phyloP scores from a whole-genome alignment of 2,888 invertebrate genomes.

The Timema podura region DNA sequence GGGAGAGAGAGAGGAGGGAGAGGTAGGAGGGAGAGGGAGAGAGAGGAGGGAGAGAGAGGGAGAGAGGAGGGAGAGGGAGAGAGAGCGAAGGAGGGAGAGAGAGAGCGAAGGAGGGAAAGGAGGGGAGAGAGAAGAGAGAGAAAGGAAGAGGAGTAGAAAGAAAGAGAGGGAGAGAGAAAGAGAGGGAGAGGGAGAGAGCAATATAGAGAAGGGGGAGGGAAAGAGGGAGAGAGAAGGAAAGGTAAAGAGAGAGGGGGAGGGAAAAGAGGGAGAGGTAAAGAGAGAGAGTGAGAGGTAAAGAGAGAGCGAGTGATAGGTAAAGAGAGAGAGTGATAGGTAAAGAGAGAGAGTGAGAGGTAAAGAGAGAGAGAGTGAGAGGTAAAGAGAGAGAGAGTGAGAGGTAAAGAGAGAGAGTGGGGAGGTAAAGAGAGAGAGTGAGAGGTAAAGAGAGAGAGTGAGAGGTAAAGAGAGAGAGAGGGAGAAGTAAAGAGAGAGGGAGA shows the following conservation, averaged over 20 bases:
- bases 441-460: not conserved
- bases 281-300: not conserved
- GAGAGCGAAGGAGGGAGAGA: constrained; percentile 19
- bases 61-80: constrained; percentile 19
- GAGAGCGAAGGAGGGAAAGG: constrained; percentile 10
- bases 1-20: not conserved
- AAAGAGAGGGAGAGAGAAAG: not conserved
- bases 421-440: not conserved
- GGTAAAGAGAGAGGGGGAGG: not conserved
- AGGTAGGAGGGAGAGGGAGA: constrained; percentile 18
- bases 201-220: not conserved
- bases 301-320: constrained; percentile 5
- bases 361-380: constrained; percentile 13
- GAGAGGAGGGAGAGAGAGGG: constrained; percentile 19
- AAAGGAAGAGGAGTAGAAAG: not conserved
- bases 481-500: not conserved
- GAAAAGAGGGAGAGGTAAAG: not conserved
- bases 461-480: not conserved
- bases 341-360: not conserved
- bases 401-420: not conserved
- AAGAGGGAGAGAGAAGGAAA: not conserved
- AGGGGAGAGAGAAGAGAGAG: not conserved
- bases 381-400: constrained; percentile 15
- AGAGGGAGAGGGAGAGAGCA: not conserved
- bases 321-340: constrained; percentile 7